Evolutionary conservation across 2,113 vertebrate genomes (phyloP).

Genomic region (Rhinichthys klamathensis): DNA sequence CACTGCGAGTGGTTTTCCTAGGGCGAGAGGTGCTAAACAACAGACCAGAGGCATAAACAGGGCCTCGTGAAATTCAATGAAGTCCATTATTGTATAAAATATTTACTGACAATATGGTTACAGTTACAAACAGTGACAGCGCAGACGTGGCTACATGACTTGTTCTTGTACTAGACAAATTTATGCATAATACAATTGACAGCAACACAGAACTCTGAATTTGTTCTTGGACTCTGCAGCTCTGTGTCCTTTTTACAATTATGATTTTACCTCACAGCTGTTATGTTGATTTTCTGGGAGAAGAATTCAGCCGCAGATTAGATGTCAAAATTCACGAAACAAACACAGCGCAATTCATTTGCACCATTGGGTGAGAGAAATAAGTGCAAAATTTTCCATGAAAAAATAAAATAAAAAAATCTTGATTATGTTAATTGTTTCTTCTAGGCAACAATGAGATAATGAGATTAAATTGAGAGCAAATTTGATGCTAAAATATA

Average conservation of each 20-base stretch:
- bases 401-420: background rate
- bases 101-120: conserved; percentile 20
- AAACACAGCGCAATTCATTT: conserved; percentile 22
- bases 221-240: background rate
- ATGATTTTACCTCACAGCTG: background rate
- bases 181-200: conserved; percentile 11
- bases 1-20: background rate
- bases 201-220: conserved; percentile 11
- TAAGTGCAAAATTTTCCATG: background rate
- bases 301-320: conserved; percentile 3
- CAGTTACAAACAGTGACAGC: background rate
- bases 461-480: background rate
- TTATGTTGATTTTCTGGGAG: background rate
- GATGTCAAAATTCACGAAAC: background rate
- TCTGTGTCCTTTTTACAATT: background rate
- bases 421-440: background rate
- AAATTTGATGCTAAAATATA: background rate
- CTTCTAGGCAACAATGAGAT: background rate
- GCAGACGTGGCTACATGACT: conserved; percentile 1
- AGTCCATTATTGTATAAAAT: conserved; percentile 37
- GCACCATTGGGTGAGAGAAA: conserved; percentile 20
- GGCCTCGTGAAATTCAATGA: conserved; percentile 8
- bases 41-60: background rate
- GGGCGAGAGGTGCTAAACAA: background rate
- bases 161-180: conserved; percentile 27